Evolutionary conservation across 2,113 vertebrate genomes (phyloP).

Genomic region (Thymallus thymallus): DNA sequence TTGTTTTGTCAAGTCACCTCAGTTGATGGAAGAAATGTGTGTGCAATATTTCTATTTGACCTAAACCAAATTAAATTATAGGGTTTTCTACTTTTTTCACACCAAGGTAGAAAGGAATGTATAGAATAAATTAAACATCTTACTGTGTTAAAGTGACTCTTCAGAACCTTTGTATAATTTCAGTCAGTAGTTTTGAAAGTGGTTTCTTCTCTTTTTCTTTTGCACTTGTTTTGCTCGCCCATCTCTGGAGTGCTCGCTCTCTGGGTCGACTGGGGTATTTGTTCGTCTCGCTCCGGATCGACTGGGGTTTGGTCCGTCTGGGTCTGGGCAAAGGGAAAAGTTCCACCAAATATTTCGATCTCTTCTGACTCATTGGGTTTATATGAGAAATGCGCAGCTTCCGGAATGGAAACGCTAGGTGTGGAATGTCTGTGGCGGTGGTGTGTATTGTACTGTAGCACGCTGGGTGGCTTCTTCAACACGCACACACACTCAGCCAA

Average conservation of each 20-base stretch:
- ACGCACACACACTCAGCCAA: too few species aligned
- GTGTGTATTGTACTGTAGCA: not conserved
- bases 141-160: too few species aligned
- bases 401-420: constrained; percentile 6
- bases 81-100: too few species aligned
- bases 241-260: not conserved
- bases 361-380: constrained; percentile 11
- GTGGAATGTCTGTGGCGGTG: not conserved
- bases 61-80: too few species aligned
- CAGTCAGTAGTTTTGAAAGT: too few species aligned
- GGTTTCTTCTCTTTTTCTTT: too few species aligned
- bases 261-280: not conserved
- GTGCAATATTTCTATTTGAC: too few species aligned
- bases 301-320: not conserved
- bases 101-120: too few species aligned
- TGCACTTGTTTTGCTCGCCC: not conserved
- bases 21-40: too few species aligned
- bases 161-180: too few species aligned
- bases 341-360: constrained; percentile 32
- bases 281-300: not conserved
- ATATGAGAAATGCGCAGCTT: constrained; percentile 13
- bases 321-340: constrained; percentile 2
- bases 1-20: not conserved
- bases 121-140: too few species aligned
- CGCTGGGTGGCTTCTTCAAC: constrained; percentile 9